Percentiles rank a stretch among this genome's conserved stretches.
phyloP scores from a whole-genome alignment of 2,113 vertebrate genomes.

The Fregetta grallaria region DNA sequence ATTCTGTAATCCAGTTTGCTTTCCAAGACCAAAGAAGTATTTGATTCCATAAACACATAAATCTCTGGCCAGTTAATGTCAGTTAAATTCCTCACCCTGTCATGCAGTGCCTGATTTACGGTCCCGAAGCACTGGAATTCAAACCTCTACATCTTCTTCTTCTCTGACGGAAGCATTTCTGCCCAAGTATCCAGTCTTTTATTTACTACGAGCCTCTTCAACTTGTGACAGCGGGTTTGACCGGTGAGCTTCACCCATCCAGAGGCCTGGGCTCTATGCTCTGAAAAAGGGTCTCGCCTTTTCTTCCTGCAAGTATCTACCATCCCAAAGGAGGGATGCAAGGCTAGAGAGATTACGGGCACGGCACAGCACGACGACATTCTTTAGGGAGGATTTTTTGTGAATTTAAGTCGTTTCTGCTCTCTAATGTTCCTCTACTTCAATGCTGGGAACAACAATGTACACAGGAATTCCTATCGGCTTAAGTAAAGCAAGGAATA shows the following conservation, averaged over 20 bases:
- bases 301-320: not conserved
- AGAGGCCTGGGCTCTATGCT: not conserved
- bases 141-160: not conserved
- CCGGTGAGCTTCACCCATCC: not conserved
- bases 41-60: slow-evolving; percentile 23
- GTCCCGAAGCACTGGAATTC: not conserved
- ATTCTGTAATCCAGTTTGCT: not conserved
- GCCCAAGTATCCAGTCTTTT: not conserved
- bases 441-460: not conserved
- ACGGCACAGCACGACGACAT: accelerated
- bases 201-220: not conserved
- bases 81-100: not conserved
- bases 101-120: not conserved
- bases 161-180: not conserved
- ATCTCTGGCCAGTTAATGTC: slow-evolving; percentile 1
- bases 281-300: not conserved
- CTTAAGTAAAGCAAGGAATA: not conserved
- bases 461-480: not conserved
- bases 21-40: not conserved
- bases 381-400: not conserved
- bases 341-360: too few relatives aligned
- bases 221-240: not conserved
- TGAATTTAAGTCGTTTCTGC: not conserved
- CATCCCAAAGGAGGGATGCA: not conserved
- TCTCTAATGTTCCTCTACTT: not conserved